Evolutionary conservation across 2,797 vertebrate species (phyloP).

Genomic region (Oreochromis mossambicus): DNA sequence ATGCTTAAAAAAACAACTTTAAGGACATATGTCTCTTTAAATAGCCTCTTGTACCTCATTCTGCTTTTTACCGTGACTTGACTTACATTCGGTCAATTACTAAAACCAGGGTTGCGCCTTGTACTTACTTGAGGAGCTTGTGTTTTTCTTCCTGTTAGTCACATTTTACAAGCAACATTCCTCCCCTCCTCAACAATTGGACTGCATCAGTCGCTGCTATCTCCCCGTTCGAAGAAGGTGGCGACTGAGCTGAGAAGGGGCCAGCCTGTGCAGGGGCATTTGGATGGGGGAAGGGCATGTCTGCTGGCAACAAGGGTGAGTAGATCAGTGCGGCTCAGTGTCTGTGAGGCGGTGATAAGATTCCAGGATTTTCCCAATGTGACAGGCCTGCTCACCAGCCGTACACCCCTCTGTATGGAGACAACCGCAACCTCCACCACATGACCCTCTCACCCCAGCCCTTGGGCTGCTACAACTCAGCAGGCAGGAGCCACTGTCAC

Average conservation of each 20-base stretch:
- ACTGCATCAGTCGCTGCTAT: slow-evolving; percentile 69
- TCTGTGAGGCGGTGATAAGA: slow-evolving; percentile 82
- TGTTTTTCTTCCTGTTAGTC: slow-evolving; percentile 24
- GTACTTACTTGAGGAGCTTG: neutral
- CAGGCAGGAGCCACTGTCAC: slow-evolving; percentile 36
- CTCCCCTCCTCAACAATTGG: slow-evolving; percentile 61
- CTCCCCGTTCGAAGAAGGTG: slow-evolving; percentile 59
- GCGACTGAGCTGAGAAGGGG: slow-evolving; percentile 56
- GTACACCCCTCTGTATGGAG: slow-evolving; percentile 61
- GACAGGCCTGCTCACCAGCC: slow-evolving; percentile 78
- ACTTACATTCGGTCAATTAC: neutral
- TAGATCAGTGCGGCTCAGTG: slow-evolving; percentile 80
- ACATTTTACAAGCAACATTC: slow-evolving; percentile 55
- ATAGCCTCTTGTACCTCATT: neutral
- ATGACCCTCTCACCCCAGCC: slow-evolving; percentile 40
- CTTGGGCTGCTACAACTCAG: slow-evolving; percentile 43
- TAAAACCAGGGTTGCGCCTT: neutral
- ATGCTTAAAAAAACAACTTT: neutral
- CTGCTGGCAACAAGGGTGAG: slow-evolving; percentile 79
- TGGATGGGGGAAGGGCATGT: slow-evolving; percentile 71
- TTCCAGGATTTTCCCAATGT: slow-evolving; percentile 82
- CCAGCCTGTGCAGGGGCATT: slow-evolving; percentile 65
- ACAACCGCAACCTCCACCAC: slow-evolving; percentile 38
- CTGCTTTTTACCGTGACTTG: neutral
- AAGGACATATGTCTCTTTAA: neutral